A percentile compares a stretch with the other conserved stretches of the same genome.
These are phyloP conservation scores for Ceraclea dissimilis DNA, from an alignment of 2,888 invertebrate genomes.

Conservation along the genomic window DNA sequence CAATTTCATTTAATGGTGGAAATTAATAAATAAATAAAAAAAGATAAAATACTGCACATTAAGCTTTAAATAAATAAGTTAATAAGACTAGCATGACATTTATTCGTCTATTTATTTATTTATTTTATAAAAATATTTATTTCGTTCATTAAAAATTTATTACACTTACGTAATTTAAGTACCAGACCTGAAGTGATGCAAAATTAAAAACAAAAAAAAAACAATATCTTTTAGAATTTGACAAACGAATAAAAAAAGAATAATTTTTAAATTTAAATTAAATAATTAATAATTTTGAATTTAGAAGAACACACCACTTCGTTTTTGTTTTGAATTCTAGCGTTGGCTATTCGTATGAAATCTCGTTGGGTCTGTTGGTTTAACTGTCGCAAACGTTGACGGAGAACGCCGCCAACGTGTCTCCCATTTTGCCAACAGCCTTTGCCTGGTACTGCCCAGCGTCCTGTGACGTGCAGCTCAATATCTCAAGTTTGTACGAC, in stretches of 20 bases:
- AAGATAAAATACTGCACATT: not conserved
- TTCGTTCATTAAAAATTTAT: no score
- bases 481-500: constrained; percentile 71
- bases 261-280: no score
- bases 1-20: not conserved
- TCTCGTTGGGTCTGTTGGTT: constrained; percentile 19
- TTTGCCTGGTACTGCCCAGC: constrained; percentile 83
- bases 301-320: not conserved
- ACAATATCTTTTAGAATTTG: not conserved
- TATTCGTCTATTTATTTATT: not conserved
- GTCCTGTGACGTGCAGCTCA: constrained; percentile 66
- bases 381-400: constrained; percentile 62
- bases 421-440: constrained; percentile 79
- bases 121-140: not conserved
- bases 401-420: constrained; percentile 77
- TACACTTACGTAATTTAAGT: no score
- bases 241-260: no score
- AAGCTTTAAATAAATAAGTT: not conserved
- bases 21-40: not conserved
- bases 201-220: not conserved
- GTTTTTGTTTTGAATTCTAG: not conserved
- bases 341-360: not conserved
- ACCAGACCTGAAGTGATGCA: not conserved
- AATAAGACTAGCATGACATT: not conserved
- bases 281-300: not conserved